Evolutionary conservation across 2,797 vertebrate genomes (phyloP).

Genomic region (Enteromius trimaculatus): DNA sequence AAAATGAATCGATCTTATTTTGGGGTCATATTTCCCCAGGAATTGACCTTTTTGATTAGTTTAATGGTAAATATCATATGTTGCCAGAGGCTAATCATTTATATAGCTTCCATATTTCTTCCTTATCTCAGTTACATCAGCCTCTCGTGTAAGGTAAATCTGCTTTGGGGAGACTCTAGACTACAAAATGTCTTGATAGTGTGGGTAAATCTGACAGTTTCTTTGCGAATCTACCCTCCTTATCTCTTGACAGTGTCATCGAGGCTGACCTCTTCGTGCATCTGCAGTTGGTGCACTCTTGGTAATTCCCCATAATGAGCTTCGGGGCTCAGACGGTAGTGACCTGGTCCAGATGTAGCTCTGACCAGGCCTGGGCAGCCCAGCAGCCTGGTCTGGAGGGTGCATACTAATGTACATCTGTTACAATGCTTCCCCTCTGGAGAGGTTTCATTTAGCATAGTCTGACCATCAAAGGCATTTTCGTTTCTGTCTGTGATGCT

Average conservation of each 20-base stretch:
- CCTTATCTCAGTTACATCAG: slow-evolving; percentile 10
- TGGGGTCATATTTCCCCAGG: not conserved
- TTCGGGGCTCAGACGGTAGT: slow-evolving; percentile 59
- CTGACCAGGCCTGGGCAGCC: slow-evolving; percentile 61
- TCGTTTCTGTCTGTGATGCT: not conserved
- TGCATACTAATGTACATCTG: slow-evolving; percentile 80
- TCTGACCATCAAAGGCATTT: slow-evolving; percentile 15
- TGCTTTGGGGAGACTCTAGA: slow-evolving; percentile 2
- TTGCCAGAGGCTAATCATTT: slow-evolving; percentile 10
- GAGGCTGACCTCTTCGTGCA: slow-evolving; percentile 44
- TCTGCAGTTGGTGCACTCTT: slow-evolving; percentile 36
- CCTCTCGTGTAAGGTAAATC: slow-evolving; percentile 21
- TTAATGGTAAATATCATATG: slow-evolving; percentile 9
- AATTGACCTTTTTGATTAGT: slow-evolving; percentile 11
- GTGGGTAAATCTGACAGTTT: slow-evolving; percentile 26
- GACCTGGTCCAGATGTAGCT: slow-evolving; percentile 72
- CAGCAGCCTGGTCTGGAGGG: slow-evolving; percentile 55
- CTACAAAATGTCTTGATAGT: not conserved
- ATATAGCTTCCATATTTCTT: not conserved
- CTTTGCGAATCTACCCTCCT: not conserved
- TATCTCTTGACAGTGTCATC: slow-evolving; percentile 37
- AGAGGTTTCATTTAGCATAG: slow-evolving; percentile 23
- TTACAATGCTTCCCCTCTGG: slow-evolving; percentile 36
- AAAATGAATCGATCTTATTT: slow-evolving; percentile 10
- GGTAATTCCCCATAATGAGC: slow-evolving; percentile 60